phyloP scores from a whole-genome alignment of 2,113 vertebrate genomes.

The Laticauda colubrina region DNA sequence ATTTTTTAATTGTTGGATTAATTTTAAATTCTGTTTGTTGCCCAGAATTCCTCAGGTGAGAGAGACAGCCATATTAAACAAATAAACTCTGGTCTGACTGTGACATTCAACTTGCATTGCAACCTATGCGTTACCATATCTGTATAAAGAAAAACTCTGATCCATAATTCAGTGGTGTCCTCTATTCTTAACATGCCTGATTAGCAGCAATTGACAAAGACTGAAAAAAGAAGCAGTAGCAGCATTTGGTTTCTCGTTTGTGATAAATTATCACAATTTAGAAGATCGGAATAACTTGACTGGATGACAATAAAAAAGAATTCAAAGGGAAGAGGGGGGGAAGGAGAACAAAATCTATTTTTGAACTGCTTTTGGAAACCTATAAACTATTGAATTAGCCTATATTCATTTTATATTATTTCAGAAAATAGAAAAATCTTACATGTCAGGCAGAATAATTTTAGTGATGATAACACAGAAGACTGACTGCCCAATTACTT shows the following conservation, averaged over 20 bases:
- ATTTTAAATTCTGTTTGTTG: not conserved
- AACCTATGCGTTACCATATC: not conserved
- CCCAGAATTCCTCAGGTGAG: not conserved
- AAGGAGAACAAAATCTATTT: not conserved
- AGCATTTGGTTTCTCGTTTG: not conserved
- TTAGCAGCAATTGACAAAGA: not conserved
- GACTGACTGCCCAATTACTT: not conserved
- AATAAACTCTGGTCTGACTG: not conserved
- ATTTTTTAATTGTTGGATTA: not conserved
- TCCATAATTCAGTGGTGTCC: too few species aligned
- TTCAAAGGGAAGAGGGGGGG: not conserved
- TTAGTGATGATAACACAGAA: not conserved
- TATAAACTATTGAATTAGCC: not conserved
- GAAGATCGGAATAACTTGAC: not conserved
- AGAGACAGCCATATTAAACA: not conserved
- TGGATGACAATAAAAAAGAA: not conserved
- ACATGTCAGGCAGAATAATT: not conserved
- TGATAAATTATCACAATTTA: not conserved
- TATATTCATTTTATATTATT: not conserved
- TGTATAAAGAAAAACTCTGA: not conserved
- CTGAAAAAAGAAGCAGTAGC: not conserved
- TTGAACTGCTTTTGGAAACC: not conserved
- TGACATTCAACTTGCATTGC: not conserved
- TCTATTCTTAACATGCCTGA: not conserved
- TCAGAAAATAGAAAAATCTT: not conserved